phyloP scores from a whole-genome alignment of 2,888 invertebrate species.

The Idaea aversata region DNA sequence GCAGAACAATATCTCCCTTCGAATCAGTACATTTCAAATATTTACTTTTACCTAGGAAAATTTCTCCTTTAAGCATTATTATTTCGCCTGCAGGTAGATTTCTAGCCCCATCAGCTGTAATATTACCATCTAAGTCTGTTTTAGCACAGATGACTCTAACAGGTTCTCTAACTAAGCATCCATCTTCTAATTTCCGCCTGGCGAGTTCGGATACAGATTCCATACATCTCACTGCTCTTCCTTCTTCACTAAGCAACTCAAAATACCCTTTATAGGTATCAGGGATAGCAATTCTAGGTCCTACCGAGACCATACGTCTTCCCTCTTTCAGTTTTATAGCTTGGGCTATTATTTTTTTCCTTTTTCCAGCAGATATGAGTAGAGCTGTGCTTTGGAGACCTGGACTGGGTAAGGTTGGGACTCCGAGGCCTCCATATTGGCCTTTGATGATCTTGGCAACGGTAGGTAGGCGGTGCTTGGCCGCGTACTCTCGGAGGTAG shows the following conservation, averaged over 20 bases:
- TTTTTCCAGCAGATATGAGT: constrained; percentile 90
- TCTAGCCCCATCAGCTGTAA: constrained; percentile 85
- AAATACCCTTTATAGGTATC: constrained; percentile 95
- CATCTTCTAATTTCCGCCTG: constrained; percentile 85
- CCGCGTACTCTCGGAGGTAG: constrained; percentile 87
- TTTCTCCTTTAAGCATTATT: constrained; percentile 88
- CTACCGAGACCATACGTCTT: constrained; percentile 88
- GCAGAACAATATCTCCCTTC: constrained; percentile 89
- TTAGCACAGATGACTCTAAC: constrained; percentile 84
- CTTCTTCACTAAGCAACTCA: constrained; percentile 96
- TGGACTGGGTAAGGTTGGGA: constrained; percentile 92
- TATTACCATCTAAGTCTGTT: constrained; percentile 81
- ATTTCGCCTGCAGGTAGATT: constrained; percentile 92
- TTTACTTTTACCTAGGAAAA: constrained; percentile 85
- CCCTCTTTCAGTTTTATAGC: constrained; percentile 95
- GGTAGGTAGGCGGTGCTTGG: constrained; percentile 88
- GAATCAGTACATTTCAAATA: constrained; percentile 93
- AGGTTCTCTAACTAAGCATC: constrained; percentile 90
- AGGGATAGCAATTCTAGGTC: constrained; percentile 93
- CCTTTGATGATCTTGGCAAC: constrained; percentile 96
- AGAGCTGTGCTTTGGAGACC: constrained; percentile 92
- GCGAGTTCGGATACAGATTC: constrained; percentile 93
- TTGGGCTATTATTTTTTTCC: constrained; percentile 92
- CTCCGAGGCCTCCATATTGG: constrained; percentile 94
- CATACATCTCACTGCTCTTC: constrained; percentile 93